Base-by-base conservation (phyloP, 2,113 vertebrate species). In the Calypte anna region DNA sequence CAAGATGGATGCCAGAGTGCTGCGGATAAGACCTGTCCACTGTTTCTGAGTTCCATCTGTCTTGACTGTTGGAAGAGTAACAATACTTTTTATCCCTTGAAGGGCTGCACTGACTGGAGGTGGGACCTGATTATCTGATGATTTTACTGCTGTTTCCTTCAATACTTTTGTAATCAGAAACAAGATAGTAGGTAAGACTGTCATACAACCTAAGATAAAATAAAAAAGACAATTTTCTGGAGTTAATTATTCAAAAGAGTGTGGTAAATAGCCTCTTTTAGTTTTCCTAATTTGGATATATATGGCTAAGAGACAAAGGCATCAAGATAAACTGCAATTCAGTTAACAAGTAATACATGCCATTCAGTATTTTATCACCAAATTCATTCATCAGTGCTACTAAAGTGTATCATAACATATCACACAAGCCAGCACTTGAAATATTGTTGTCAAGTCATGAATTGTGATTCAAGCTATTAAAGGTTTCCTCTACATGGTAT, bases 151-250 rank as follows among this genome's bases (percentile, higher is more conserved):
- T 17, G 99, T 99, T 97, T 99, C 99, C 97, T 98, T 98, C 97
- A 99, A 95, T 59, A 99, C 98, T 68, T 98, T 99, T 40, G 99
- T 99, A 97, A 99, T 98, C 85, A 99, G 97, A 97, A 99, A 99
- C n/a, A 99, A 97, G 86, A 99, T 98, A 14, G 99, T 99, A 43
- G 99, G 99, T 51, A 99, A 96, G 82, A 99, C 96, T 63, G 99
- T 99, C 99, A 99, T 99, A 95, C 98, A 99, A 38, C 99, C 99
- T 99, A 68, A 92, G 25, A 25, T 25, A 58, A 93, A 82, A 88
- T 46, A 50, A 48, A 79, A 79, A 48, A 92, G 53, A 90, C 10
- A 8, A 24, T 13, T 94, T 82, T 81, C 68, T 82, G 3, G 62
- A 81, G 62, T 66, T 91, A 54, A 87, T 79, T 89, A 87, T 79